Conservation (phyloP, 2,113 vertebrate genomes). For the Chunga burmeisteri region DNA sequence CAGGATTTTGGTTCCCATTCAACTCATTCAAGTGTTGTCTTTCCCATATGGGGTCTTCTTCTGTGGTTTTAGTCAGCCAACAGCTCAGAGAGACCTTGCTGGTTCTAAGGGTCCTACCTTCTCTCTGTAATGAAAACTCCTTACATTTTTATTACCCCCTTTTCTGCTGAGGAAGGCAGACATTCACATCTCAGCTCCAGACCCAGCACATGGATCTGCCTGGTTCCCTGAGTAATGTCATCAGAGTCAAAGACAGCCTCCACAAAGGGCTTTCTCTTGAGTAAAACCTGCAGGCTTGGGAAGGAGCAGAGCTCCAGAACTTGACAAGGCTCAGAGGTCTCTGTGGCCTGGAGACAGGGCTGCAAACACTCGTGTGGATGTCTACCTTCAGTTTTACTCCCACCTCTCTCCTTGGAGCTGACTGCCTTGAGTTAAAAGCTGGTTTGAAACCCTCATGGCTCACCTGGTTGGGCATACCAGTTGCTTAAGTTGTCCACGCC, state of each 20-base stretch:
- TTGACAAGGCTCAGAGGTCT: neutral
- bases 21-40: neutral
- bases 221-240: neutral
- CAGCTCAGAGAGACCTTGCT: neutral
- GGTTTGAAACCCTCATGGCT: neutral
- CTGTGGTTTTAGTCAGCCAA: neutral
- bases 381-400: neutral
- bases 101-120: neutral
- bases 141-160: neutral
- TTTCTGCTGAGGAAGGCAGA: neutral
- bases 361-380: fast-evolving
- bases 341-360: neutral
- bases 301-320: neutral
- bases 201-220: neutral
- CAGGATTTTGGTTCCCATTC: neutral
- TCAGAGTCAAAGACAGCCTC: neutral
- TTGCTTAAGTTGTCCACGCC: neutral
- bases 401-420: neutral
- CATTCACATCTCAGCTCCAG: neutral
- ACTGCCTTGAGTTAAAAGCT: neutral
- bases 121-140: neutral
- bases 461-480: neutral
- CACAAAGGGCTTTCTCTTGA: neutral
- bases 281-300: neutral
- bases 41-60: neutral